phyloP scores from a whole-genome alignment of 1,140 invertebrate species.

The Parapsyche elsis region DNA sequence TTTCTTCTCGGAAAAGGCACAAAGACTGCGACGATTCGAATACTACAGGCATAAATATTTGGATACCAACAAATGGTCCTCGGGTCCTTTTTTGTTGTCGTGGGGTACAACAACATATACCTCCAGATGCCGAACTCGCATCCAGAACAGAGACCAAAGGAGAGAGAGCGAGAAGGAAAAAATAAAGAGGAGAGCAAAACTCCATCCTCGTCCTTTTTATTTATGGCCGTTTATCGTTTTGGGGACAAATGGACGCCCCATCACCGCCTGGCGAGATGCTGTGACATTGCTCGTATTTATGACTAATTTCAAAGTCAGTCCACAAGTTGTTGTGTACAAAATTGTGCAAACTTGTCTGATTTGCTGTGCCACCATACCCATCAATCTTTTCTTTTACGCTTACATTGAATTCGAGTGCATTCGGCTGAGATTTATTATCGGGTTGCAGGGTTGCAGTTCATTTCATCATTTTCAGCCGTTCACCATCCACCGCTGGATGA shows the following conservation, averaged over 20 bases:
- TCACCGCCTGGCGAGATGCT: constrained; percentile 38
- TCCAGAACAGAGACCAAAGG: neutral
- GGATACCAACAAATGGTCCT: constrained; percentile 18
- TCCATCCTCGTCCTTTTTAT: constrained; percentile 11
- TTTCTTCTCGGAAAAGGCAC: constrained; percentile 31
- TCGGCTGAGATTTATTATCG: no score
- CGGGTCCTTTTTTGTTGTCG: constrained; percentile 27
- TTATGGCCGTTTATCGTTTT: constrained; percentile 35
- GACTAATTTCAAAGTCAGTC: constrained; percentile 18
- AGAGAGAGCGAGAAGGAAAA: neutral
- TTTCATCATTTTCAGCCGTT: no score
- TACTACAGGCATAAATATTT: constrained; percentile 32
- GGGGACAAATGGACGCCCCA: constrained; percentile 25
- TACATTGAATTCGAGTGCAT: no score
- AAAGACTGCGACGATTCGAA: neutral
- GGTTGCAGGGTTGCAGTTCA: no score
- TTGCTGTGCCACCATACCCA: neutral
- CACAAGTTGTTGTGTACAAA: neutral
- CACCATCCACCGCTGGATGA: no score
- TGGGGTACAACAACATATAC: neutral
- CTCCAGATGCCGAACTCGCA: constrained; percentile 16
- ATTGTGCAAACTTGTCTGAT: neutral
- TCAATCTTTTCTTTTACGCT: neutral
- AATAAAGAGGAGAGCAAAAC: neutral
- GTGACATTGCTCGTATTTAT: constrained; percentile 33